Conservation (phyloP, 1,140 invertebrate species). For the Magallana gigas region DNA sequence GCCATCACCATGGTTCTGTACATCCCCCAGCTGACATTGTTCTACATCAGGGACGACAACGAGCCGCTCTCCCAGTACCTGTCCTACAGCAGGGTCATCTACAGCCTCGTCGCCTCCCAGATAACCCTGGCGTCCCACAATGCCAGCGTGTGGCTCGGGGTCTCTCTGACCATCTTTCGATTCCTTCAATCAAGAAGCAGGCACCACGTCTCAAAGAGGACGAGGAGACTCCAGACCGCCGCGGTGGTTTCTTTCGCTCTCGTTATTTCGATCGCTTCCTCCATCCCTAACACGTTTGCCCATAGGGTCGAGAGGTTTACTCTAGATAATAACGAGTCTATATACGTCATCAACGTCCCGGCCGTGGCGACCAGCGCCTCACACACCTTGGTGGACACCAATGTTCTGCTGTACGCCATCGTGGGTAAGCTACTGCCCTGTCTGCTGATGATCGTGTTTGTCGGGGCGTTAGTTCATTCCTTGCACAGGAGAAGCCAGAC, state of each 20-base stretch:
- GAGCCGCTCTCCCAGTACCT: constrained; percentile 65
- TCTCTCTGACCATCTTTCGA: constrained; percentile 88
- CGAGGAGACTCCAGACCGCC: constrained; percentile 82
- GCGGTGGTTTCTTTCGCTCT: constrained; percentile 86
- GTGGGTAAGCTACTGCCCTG: constrained; percentile 79
- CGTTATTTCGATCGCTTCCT: constrained; percentile 87
- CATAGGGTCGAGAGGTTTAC: constrained; percentile 62
- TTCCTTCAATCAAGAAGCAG: constrained; percentile 86
- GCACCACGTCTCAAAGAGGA: constrained; percentile 89
- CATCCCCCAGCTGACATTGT: constrained; percentile 89
- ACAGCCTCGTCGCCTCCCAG: constrained; percentile 78
- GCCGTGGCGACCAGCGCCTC: constrained; percentile 67
- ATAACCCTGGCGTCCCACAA: constrained; percentile 92
- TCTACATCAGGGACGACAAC: constrained; percentile 69
- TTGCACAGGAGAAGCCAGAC: constrained; percentile 74
- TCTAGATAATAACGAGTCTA: constrained; percentile 55
- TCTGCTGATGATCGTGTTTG: constrained; percentile 79
- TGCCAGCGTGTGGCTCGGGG: constrained; percentile 95
- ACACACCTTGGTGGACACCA: constrained; percentile 62
- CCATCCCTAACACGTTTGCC: constrained; percentile 87
- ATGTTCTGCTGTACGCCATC: constrained; percentile 74
- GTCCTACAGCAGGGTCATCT: constrained; percentile 69
- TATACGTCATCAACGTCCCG: constrained; percentile 77
- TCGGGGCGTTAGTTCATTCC: constrained; percentile 79
- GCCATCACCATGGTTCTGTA: constrained; percentile 93